Percentiles rank a stretch among this genome's conserved stretches.
These are phyloP conservation scores for Oreotrochilus melanogaster DNA, from an alignment of 2,113 vertebrate genomes.

Conservation along the genomic window DNA sequence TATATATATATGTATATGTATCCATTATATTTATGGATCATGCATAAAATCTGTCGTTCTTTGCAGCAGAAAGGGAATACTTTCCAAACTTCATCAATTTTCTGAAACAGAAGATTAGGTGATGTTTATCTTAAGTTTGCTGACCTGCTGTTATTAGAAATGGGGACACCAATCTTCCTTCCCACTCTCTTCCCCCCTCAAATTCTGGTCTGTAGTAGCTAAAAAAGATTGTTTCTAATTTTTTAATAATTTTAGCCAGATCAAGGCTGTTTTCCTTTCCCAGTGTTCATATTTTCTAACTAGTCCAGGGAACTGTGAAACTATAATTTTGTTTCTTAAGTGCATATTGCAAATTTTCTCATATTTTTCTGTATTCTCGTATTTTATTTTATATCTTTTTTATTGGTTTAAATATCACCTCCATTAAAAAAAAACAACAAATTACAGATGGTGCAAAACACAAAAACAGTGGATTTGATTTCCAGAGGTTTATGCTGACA, in stretches of 20 bases:
- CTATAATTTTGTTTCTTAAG: not conserved
- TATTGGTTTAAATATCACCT: not conserved
- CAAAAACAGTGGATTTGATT: constrained; percentile 1
- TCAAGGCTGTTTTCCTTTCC: not conserved
- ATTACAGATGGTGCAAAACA: not conserved
- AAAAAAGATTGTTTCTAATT: not conserved
- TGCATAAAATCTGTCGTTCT: not conserved
- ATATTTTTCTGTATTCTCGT: not conserved
- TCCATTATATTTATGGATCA: not conserved
- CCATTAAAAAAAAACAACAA: not conserved
- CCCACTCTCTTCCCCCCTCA: not conserved
- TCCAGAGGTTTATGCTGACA: constrained; percentile 5
- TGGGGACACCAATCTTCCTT: not conserved
- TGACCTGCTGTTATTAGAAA: not conserved
- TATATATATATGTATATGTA: too few species aligned
- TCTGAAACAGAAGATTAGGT: not conserved
- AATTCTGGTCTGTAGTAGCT: not conserved
- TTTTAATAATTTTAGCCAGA: not conserved
- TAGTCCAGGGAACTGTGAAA: not conserved
- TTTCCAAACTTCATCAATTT: not conserved
- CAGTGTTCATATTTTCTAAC: not conserved
- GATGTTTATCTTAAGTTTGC: not conserved
- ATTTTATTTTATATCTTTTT: not conserved
- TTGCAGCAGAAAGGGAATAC: not conserved
- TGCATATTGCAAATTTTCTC: not conserved